Evolutionary conservation across 2,888 invertebrate genomes (phyloP).

Genomic region (Tryphoninae sp.): DNA sequence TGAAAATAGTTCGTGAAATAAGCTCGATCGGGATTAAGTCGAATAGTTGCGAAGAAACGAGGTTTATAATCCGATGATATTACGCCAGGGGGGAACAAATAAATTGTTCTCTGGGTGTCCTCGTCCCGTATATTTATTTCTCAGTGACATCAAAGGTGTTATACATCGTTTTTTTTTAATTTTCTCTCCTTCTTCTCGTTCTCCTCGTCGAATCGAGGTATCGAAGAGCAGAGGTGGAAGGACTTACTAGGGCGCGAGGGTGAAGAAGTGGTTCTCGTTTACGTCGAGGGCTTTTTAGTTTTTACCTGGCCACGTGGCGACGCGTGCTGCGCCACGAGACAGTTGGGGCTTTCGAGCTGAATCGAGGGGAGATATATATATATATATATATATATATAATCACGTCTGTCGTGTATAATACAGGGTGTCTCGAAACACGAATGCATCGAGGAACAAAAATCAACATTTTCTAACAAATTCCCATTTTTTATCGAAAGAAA

Average conservation of each 20-base stretch:
- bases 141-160: conserved; percentile 68
- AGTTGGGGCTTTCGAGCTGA: conserved; percentile 66
- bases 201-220: conserved; percentile 37
- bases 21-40: conserved; percentile 9
- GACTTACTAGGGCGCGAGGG: conserved; percentile 57
- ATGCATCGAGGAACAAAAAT: conserved; percentile 22
- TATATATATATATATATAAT: conserved; percentile 15
- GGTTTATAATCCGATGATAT: conserved; percentile 62
- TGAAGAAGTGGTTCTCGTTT: conserved; percentile 67
- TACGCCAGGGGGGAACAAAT: conserved; percentile 29
- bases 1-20: conserved; percentile 42
- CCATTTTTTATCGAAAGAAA: background rate
- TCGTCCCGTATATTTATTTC: conserved; percentile 21
- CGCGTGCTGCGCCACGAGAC: conserved; percentile 70
- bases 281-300: conserved; percentile 68
- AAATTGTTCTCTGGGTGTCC: conserved; percentile 21
- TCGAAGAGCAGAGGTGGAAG: conserved; percentile 35
- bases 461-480: conserved; percentile 1
- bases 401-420: conserved; percentile 67
- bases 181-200: conserved; percentile 63
- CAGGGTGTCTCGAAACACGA: conserved; percentile 47
- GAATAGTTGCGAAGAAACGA: conserved; percentile 36
- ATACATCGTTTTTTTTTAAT: conserved; percentile 51
- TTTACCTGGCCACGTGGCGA: conserved; percentile 76
- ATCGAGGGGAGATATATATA: conserved; percentile 42